Evolutionary conservation across 2,797 vertebrate species (phyloP), one percentile per base, ranked within the genome.

Genomic region (Chrosomus eos): DNA sequence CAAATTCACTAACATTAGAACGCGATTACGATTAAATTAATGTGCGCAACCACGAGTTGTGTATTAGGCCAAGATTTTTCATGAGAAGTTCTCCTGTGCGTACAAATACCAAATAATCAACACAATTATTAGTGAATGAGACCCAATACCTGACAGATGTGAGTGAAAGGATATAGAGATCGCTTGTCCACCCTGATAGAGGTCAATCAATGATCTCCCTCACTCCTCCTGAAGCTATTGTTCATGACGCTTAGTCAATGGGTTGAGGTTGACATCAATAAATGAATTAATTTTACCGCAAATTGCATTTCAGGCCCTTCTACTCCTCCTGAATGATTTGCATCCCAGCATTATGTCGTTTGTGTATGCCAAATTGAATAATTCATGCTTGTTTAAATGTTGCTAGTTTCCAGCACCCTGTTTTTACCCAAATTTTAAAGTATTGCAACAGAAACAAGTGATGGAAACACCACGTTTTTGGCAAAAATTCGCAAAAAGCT

Each of bases 261-360:
- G 48, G 33, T 48, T 76, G 68, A 82, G 70, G 48, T 31, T 82
- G 19, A 81, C 83, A 79, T 88, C 80, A 85, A 88, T 86, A 86
- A 77, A 81, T 87, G 8, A 81, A 88, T 88, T 86, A 9, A 68
- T 86, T 84, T 88, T 16, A 74, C 28, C 45, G 58, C 85, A 80
- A 82, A 87, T 75, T 75, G 58, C 67, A 87, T 78, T 82, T 85
- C 28, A 33, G 76, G 19, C 73, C 48, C 60, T 74, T 51, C 45
- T 82, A 33, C 40, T 77, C 26, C 62, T 16, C 38, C 43, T 53
- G 66, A 70, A 26, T 58, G 48, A 13, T 82, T 36, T 48, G 68
- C 76, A 40, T 83, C 51, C 40, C 26, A 58, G 19, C 45, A 28
- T 83, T 68, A 64, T 66, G 13, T 45, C 31, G 16, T 55, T 77